Percentiles rank a stretch among this genome's conserved stretches.
Evolutionary conservation across 2,888 invertebrate species (phyloP).

Genomic region (Hetaerina titia): DNA sequence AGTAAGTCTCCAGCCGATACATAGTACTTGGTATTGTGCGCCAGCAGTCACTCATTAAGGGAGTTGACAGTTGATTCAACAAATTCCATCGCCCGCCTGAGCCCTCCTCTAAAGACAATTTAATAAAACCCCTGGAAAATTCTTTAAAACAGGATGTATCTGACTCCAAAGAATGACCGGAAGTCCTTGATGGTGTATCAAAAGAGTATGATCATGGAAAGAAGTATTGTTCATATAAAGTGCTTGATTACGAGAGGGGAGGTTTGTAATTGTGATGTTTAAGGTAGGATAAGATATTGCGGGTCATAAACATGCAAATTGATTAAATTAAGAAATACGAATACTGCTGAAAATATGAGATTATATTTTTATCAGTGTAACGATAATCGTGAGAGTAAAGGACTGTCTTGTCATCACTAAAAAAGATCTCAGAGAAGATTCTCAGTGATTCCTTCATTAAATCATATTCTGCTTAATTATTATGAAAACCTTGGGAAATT

Average conservation of each 20-base stretch:
- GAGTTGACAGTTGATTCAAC: neutral
- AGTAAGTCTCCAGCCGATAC: neutral
- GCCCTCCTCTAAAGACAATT: neutral
- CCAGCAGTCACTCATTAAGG: neutral
- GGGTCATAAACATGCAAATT: neutral
- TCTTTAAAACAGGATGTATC: slow-evolving; percentile 9
- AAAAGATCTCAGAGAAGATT: no score
- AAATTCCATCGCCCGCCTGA: neutral
- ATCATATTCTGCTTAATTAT: no score
- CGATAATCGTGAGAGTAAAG: no score
- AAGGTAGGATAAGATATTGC: neutral
- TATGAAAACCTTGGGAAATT: no score
- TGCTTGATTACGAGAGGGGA: neutral
- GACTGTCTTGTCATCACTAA: no score
- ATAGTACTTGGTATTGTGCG: neutral
- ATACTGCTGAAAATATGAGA: neutral
- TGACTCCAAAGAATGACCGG: neutral
- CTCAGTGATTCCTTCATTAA: no score
- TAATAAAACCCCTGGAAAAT: neutral
- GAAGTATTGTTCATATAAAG: neutral
- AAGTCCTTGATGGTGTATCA: slow-evolving; percentile 4
- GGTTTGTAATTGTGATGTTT: neutral
- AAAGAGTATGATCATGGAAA: neutral
- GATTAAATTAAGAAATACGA: neutral
- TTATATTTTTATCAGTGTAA: neutral